Conservation (phyloP, 2,113 vertebrate genomes). For the Oceanites oceanicus region DNA sequence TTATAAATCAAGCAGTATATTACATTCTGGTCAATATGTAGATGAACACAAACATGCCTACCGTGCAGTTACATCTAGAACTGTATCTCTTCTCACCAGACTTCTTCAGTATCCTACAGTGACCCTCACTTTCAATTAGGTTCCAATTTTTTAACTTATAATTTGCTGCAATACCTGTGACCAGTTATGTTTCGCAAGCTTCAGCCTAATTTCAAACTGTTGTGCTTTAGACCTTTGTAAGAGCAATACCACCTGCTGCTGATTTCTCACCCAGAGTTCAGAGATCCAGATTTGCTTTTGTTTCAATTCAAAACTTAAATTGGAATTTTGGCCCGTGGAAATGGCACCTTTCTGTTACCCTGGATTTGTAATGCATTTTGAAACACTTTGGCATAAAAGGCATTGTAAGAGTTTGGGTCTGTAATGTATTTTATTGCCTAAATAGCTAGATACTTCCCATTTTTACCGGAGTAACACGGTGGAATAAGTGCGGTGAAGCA, state of each 20-base stretch:
- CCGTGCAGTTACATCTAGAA: neutral
- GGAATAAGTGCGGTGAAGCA: neutral
- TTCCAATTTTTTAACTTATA: neutral
- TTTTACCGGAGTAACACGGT: neutral
- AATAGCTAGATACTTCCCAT: neutral
- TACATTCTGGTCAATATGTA: neutral
- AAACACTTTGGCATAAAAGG: neutral
- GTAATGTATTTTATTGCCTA: neutral
- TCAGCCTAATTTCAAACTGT: neutral
- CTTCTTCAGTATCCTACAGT: neutral
- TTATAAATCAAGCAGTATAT: neutral
- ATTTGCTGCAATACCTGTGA: neutral
- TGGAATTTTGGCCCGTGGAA: neutral
- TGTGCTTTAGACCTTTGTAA: neutral
- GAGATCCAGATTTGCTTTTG: neutral
- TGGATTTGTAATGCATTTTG: neutral
- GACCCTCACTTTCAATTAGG: neutral
- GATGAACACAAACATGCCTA: neutral
- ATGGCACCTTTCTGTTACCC: constrained; percentile 15
- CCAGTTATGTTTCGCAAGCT: neutral
- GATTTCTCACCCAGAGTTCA: constrained; percentile 21
- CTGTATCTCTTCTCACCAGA: neutral
- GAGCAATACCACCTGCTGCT: neutral
- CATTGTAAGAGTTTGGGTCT: neutral
- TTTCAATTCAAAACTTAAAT: neutral